phyloP scores from a whole-genome alignment of 2,113 vertebrate species.

The Hirundichthys speculiger region DNA sequence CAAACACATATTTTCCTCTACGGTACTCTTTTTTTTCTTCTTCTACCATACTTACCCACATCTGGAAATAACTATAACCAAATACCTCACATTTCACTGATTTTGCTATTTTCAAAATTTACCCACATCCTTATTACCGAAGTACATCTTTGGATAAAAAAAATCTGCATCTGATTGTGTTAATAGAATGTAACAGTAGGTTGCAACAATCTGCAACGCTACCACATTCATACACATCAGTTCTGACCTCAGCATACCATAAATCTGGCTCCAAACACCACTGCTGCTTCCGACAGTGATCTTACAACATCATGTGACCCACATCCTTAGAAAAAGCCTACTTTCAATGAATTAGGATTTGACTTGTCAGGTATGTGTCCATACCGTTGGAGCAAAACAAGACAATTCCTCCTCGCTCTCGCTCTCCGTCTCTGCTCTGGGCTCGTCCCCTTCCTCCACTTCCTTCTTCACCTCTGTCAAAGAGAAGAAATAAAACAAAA shows the following conservation, averaged over 20 bases:
- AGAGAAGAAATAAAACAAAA: constrained; percentile 9
- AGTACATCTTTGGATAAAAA: too few species aligned
- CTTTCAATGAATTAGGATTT: too few species aligned
- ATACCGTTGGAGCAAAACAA: constrained; percentile 92
- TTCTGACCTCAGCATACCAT: constrained; percentile 9
- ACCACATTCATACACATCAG: background rate
- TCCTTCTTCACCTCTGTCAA: constrained; percentile 85
- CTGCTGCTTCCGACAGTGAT: background rate
- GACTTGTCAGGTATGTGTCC: constrained; percentile 33
- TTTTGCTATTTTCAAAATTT: background rate
- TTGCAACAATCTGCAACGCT: constrained; percentile 7
- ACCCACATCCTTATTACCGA: too few species aligned
- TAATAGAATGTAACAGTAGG: constrained; percentile 18
- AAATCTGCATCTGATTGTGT: accelerated
- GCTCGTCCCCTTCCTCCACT: constrained; percentile 87
- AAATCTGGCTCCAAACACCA: background rate
- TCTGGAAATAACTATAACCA: background rate
- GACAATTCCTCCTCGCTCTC: constrained; percentile 97
- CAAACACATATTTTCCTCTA: background rate
- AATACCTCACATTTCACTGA: too few species aligned
- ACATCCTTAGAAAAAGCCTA: background rate
- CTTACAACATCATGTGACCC: background rate
- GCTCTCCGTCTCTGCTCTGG: constrained; percentile 93
- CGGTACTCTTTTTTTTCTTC: too few species aligned
- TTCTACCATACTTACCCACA: background rate